Base-by-base conservation (phyloP, 2,888 invertebrate genomes). In the Drosophila anceps region DNA sequence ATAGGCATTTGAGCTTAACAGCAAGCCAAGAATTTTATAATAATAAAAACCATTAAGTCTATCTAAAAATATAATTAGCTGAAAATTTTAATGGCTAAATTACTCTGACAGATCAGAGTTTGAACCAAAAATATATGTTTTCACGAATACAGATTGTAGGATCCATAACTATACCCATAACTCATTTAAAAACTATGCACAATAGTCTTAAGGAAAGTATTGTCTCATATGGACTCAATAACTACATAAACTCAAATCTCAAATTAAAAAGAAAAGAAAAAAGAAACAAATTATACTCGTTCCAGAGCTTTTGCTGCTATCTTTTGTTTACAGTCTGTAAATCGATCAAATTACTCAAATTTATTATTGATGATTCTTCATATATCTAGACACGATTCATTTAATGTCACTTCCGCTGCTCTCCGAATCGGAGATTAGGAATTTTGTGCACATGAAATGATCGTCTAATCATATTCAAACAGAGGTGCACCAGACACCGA, bases 381-480 rank as follows among this genome's bases (percentile, higher is more conserved):
- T 12, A 7, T 48, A 31, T n/a, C 5, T 48, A 12, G 10, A 29
- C 2, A 48, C n/a, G 10, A 4, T 48, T 43, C 10, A 55, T 60
- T 37, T 48, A 7, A 10, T n/a, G 18, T 6, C 37, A 37, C 41
- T 63, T 69, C 54, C 62, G 48, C 39, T 43, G 8, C 1, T 31
- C 10, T 33, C 44, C n/a, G 44, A 13, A 44, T 53, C 35, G 18
- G 35, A 15, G 61, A 73, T 59, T 55, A 46, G 18, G 31, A 61
- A 55, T 71, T 55, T 55, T 68, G 35, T 65, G 64, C 53, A 63
- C 55, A 60, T 53, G 29, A 48, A 50, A 18, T 59, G 51, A 73
- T 63, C 68, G 61, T 79, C 79, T 73, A 73, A 76, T 78, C 75
- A 78, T 68, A 44, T 73, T 53, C 68, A 76, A 76, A 78, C 48